These are phyloP conservation scores for Podarcis cretensis DNA, from an alignment of 2,113 vertebrate genomes.

Conservation along the genomic window DNA sequence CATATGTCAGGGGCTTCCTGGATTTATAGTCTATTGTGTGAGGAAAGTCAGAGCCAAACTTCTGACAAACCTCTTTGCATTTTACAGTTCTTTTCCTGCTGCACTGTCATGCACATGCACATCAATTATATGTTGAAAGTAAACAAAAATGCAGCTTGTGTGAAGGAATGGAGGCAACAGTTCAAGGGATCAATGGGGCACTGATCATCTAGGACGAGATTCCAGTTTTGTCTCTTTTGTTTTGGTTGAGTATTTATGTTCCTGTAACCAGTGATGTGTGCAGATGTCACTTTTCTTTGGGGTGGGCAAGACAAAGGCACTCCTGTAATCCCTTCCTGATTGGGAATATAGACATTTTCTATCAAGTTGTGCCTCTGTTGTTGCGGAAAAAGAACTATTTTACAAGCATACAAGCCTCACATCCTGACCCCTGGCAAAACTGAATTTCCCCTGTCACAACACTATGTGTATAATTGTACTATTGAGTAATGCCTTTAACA, in stretches of 20 bases:
- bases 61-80: accelerated
- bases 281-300: neutral
- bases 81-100: neutral
- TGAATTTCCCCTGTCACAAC: no score
- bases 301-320: neutral
- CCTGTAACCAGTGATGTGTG: neutral
- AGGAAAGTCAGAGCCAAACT: neutral
- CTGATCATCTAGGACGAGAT: neutral
- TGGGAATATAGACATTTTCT: neutral
- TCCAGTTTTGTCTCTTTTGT: neutral
- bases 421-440: no score
- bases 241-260: neutral
- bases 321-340: neutral
- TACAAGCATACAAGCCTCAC: no score
- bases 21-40: accelerated
- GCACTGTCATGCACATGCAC: neutral
- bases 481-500: no score
- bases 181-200: neutral
- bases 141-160: neutral
- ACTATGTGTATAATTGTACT: no score
- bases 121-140: neutral
- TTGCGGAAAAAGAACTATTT: no score
- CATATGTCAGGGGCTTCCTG: neutral
- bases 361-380: neutral
- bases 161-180: neutral